Evolutionary conservation across 2,888 invertebrate species (phyloP).

Genomic region (Orchesella flavescens): DNA sequence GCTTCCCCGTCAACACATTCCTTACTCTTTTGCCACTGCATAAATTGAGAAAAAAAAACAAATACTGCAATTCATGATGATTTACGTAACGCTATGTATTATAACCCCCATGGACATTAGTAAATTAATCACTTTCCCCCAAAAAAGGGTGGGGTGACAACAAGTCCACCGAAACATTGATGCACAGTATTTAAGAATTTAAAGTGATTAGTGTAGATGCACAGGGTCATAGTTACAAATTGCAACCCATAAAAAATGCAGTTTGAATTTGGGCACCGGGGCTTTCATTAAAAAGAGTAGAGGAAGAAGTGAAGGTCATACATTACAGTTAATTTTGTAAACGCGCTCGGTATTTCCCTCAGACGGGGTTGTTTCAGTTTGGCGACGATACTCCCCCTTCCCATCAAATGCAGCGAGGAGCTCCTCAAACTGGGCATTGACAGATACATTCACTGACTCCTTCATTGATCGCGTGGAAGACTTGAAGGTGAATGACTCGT

Average conservation of each 20-base stretch:
- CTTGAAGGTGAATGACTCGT: constrained; percentile 30
- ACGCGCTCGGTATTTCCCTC: constrained; percentile 33
- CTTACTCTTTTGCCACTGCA: constrained; percentile 58
- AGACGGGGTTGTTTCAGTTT: background rate
- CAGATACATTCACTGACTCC: background rate
- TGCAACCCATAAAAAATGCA: too few species aligned
- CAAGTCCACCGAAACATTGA: too few species aligned
- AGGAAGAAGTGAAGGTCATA: constrained; percentile 8
- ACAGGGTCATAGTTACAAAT: too few species aligned
- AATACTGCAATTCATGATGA: background rate
- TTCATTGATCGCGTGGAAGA: constrained; percentile 24
- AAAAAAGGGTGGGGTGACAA: too few species aligned
- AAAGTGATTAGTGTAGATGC: too few species aligned
- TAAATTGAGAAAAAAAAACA: background rate
- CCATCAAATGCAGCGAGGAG: constrained; percentile 21
- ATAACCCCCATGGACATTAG: constrained; percentile 28
- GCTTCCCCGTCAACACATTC: constrained; percentile 67
- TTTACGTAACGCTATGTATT: background rate
- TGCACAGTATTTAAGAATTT: too few species aligned
- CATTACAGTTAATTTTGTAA: constrained; percentile 35
- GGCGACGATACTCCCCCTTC: background rate
- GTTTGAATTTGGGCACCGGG: too few species aligned
- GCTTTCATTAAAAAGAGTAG: background rate
- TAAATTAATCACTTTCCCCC: constrained; percentile 58
- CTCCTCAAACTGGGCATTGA: constrained; percentile 32